Evolutionary conservation across 2,888 invertebrate species (phyloP).

Genomic region (Thelaira solivaga): DNA sequence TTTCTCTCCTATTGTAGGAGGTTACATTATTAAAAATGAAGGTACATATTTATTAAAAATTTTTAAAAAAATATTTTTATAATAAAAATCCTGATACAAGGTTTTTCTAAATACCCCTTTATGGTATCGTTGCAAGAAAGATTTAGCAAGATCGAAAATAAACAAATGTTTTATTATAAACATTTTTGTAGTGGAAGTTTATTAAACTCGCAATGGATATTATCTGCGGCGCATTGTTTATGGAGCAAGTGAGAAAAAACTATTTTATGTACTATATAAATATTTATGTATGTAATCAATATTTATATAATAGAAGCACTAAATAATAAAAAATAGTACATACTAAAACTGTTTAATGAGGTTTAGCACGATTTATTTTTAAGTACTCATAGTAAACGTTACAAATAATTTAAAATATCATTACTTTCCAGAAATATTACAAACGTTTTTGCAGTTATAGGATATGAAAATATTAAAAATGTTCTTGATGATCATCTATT

Average conservation of each 20-base stretch:
- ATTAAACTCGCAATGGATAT: conserved; percentile 71
- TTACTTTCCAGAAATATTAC: conserved; percentile 66
- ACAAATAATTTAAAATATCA: not conserved
- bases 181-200: conserved; percentile 76
- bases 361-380: not conserved
- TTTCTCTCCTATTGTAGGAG: conserved; percentile 71
- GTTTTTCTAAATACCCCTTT: conserved; percentile 69
- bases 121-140: conserved; percentile 74
- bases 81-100: conserved; percentile 22
- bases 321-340: too few species aligned
- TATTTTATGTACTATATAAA: too few species aligned
- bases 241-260: conserved; percentile 72
- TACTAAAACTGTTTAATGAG: too few species aligned
- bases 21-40: conserved; percentile 67
- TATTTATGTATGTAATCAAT: too few species aligned
- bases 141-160: conserved; percentile 15
- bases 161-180: conserved; percentile 58
- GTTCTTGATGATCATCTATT: conserved; percentile 63
- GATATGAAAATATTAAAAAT: conserved; percentile 68
- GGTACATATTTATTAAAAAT: conserved; percentile 54
- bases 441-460: conserved; percentile 69
- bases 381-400: not conserved
- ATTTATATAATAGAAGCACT: too few species aligned
- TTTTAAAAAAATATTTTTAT: not conserved
- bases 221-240: conserved; percentile 75